Evolutionary conservation across 1,140 invertebrate genomes (phyloP).

Genomic region (Formica selysi): DNA sequence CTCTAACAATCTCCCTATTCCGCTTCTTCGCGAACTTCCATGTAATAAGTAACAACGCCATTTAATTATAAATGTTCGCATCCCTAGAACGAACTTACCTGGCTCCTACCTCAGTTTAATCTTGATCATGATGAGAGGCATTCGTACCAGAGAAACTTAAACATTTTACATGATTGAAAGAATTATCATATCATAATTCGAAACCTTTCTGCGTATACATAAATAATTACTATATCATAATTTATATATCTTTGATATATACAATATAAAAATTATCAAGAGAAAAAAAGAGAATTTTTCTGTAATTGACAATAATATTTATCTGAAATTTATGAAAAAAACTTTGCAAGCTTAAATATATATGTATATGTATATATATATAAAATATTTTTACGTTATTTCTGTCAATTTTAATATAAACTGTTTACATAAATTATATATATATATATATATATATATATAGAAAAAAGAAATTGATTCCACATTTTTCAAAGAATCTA

Average conservation of each 20-base stretch:
- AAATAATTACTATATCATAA: background rate
- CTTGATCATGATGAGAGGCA: conserved; percentile 54
- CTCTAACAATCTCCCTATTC: conserved; percentile 79
- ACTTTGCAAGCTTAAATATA: background rate
- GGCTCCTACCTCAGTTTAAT: conserved; percentile 73
- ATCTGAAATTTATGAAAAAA: conserved; percentile 6
- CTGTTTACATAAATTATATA: background rate
- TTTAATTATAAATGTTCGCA: conserved; percentile 83
- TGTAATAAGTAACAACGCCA: conserved; percentile 82
- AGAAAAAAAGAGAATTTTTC: background rate
- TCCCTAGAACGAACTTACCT: conserved; percentile 75
- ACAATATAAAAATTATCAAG: background rate
- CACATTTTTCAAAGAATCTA: background rate
- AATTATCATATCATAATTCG: conserved; percentile 22
- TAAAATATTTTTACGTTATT: no score
- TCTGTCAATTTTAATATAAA: conserved; percentile 18
- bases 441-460: background rate
- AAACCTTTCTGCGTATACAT: background rate
- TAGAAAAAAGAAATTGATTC: background rate
- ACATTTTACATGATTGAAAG: conserved; percentile 17
- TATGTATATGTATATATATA: background rate
- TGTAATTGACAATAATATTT: background rate
- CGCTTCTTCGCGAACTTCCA: conserved; percentile 82
- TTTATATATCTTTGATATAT: background rate
- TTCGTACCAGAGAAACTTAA: conserved; percentile 53